Percentiles rank a stretch among this genome's conserved stretches.
phyloP scores from a whole-genome alignment of 2,888 invertebrate species.

The Craniophora ligustri region DNA sequence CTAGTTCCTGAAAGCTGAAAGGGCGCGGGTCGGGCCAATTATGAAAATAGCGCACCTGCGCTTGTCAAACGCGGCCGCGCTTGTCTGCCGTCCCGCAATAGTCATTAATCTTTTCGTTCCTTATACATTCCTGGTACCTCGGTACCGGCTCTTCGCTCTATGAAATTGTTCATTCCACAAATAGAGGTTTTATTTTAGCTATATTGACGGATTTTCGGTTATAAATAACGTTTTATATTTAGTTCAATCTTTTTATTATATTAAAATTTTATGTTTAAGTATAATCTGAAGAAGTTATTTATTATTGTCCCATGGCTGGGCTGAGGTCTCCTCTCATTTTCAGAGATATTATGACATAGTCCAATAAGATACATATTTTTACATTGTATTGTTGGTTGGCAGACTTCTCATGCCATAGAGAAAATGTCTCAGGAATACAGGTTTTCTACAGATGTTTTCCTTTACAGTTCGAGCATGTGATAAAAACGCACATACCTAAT shows the following conservation, averaged over 20 bases:
- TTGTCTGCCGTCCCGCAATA: slow-evolving; percentile 75
- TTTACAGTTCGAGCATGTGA: too few species aligned
- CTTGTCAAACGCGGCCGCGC: slow-evolving; percentile 86
- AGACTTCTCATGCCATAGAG: too few species aligned
- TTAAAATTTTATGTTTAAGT: neutral
- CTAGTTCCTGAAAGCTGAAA: slow-evolving; percentile 79
- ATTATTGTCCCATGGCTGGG: too few species aligned
- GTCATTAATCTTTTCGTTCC: slow-evolving; percentile 86
- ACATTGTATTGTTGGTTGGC: too few species aligned
- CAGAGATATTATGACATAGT: too few species aligned
- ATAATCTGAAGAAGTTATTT: too few species aligned
- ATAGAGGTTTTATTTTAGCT: slow-evolving; percentile 54
- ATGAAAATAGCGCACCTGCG: slow-evolving; percentile 88
- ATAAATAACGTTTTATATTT: slow-evolving; percentile 8
- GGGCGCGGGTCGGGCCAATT: slow-evolving; percentile 86
- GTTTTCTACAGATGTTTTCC: too few species aligned
- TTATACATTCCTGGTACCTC: slow-evolving; percentile 82
- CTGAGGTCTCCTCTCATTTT: too few species aligned
- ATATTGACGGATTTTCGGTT: slow-evolving; percentile 45
- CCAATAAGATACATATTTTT: too few species aligned
- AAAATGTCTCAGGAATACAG: too few species aligned
- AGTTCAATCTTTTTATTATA: neutral
- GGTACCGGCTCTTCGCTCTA: slow-evolving; percentile 58
- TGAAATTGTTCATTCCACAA: slow-evolving; percentile 61
- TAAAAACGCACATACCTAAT: too few species aligned